A percentile compares a stretch with the other conserved stretches of the same genome.
phyloP scores from a whole-genome alignment of 2,888 invertebrate species.

The Agapostemon virescens region DNA sequence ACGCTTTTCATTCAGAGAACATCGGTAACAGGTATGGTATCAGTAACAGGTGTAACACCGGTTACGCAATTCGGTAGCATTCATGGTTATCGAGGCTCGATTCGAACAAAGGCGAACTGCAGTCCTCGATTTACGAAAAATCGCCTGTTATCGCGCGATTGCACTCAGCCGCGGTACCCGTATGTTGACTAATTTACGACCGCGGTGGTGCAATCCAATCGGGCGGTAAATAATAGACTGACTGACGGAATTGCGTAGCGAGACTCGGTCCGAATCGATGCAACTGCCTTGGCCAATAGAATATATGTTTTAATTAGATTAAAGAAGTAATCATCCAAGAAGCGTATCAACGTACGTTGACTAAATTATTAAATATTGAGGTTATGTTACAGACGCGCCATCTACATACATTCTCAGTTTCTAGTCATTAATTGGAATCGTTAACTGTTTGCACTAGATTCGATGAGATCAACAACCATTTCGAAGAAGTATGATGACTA shows the following conservation, averaged over 20 bases:
- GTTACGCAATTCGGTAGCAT: slow-evolving; percentile 26
- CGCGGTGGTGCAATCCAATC: slow-evolving; percentile 55
- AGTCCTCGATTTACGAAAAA: slow-evolving; percentile 51
- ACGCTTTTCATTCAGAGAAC: slow-evolving; percentile 18
- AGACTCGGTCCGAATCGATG: slow-evolving; percentile 13
- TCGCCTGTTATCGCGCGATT: slow-evolving; percentile 50
- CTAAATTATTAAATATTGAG: no score
- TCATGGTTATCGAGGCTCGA: slow-evolving; percentile 6
- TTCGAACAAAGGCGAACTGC: slow-evolving; percentile 25
- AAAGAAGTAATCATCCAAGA: no score
- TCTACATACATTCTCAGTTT: no score
- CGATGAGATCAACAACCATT: no score
- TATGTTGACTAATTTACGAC: slow-evolving; percentile 70
- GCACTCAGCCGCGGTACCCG: slow-evolving; percentile 65
- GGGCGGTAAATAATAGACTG: slow-evolving; percentile 58
- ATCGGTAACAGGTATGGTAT: neutral
- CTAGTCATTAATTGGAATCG: no score
- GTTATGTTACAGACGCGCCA: no score
- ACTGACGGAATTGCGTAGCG: slow-evolving; percentile 62
- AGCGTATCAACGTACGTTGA: no score
- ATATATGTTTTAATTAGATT: no score
- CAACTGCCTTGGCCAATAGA: neutral
- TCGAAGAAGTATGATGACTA: slow-evolving; percentile 70
- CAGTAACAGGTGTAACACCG: slow-evolving; percentile 16
- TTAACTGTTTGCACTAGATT: no score